phyloP scores from a whole-genome alignment of 2,888 invertebrate species.

The Eupelmus urozonus region DNA sequence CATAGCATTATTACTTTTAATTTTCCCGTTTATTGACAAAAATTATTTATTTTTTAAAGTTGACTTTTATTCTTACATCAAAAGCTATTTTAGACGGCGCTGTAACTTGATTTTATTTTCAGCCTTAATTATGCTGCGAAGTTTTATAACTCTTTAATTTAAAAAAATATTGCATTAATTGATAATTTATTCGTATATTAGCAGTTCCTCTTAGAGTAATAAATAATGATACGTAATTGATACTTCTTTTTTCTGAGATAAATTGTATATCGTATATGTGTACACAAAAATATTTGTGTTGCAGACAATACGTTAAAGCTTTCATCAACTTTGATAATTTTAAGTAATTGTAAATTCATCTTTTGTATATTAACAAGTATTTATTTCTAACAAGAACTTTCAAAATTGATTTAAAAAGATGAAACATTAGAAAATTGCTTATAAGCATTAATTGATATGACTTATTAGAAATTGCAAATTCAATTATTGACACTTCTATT shows the following conservation, averaged over 20 bases:
- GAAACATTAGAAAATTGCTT: no score
- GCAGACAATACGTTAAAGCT: constrained; percentile 2
- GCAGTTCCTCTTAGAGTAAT: background rate
- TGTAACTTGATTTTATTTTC: background rate
- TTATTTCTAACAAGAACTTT: no score
- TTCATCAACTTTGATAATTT: background rate
- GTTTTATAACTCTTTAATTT: constrained; percentile 20
- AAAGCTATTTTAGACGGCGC: constrained; percentile 23
- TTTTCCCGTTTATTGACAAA: constrained; percentile 51
- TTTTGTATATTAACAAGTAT: no score
- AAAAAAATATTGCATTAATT: constrained; percentile 27
- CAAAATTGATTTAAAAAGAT: no score
- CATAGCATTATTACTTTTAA: constrained; percentile 49
- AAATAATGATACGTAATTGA: background rate
- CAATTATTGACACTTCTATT: no score
- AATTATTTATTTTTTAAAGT: constrained; percentile 36
- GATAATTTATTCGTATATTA: constrained; percentile 1
- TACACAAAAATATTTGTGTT: constrained; percentile 27
- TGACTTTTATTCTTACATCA: constrained; percentile 7
- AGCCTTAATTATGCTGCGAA: constrained; percentile 31
- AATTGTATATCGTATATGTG: constrained; percentile 20
- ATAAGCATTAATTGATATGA: no score
- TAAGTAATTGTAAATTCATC: no score
- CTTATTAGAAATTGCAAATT: no score
- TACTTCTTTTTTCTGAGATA: background rate